Base-by-base conservation (phyloP, 2,888 invertebrate species). In the Stenotaenia linearis region DNA sequence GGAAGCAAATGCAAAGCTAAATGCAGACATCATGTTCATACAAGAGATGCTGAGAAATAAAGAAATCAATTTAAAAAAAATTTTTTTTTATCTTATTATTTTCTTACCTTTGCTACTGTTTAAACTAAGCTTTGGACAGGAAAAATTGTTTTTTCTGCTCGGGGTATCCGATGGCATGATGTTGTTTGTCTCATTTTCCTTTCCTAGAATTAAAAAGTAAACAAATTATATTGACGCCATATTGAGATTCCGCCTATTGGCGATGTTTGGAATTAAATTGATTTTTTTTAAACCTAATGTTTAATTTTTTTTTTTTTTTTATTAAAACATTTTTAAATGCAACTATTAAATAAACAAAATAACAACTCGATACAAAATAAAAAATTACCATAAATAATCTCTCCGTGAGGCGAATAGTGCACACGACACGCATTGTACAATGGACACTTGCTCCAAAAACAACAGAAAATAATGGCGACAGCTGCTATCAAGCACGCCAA, bases 371-470 rank as follows among this genome's bases (percentile, higher is more conserved):
- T 77, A 37, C 7, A 35, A 40, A 32, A 37, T 28, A 82, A 80
- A 35, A 21, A 61, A 32, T 32, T 81, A 84, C 84, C 83, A 81
- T 84, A 85, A 75, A 85, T 84, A 77, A 86, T 84, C 79, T 85
- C 85, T 78, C 85, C 85, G 30, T 83, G 84, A 78, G 85, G 84
- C 15, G 84, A 83, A 80, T 86, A 86, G 78, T 85, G 84, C 25
- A 84, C 84, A 78, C 85, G 81, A 80, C 86, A 86, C 2, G 84
- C 83, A 50, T 84, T 83, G 82, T 84, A 86, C 10, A 86, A 82
- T 0, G 85, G 85, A 81, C 86, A 86, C n/a, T 83, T 83, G 40
- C 85, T 85, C 85, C 85, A 86, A 82, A 86, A 86, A 81, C 86
- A 86, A 82, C 86, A 86, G 7, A 86, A 81, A 50, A 85, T 82